Percentiles rank a stretch among this genome's conserved stretches.
Conservation (phyloP, 2,888 invertebrate species). For the Andrena haemorrhoa region DNA sequence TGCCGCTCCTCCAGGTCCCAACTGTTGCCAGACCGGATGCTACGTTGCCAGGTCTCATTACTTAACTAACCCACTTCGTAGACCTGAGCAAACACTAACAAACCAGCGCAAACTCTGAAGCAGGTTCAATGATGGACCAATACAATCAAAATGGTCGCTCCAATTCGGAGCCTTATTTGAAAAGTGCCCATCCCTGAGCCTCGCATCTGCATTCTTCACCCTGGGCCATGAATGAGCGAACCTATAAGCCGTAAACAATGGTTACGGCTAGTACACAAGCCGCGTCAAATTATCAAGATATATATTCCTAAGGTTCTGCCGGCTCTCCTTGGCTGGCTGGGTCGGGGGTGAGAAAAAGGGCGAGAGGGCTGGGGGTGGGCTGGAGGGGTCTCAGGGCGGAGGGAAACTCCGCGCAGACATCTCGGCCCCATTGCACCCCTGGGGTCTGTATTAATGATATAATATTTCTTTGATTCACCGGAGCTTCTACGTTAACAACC, state of each 20-base stretch:
- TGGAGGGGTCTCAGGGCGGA: conserved; percentile 15
- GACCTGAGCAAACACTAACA: no score
- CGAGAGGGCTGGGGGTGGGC: not conserved
- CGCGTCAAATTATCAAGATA: conserved; percentile 82
- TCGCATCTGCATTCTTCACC: conserved; percentile 70
- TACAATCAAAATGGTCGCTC: no score
- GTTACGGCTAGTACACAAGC: conserved; percentile 76
- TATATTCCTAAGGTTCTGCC: conserved; percentile 68
- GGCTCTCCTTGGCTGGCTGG: conserved; percentile 38
- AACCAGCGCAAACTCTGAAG: no score
- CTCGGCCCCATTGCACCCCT: conserved; percentile 75
- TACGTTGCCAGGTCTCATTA: no score
- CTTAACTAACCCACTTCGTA: no score
- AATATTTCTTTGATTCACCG: conserved; percentile 83
- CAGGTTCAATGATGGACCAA: no score
- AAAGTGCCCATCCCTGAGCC: not conserved
- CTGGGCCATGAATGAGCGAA: conserved; percentile 61
- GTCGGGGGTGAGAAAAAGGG: not conserved
- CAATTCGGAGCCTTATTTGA: no score
- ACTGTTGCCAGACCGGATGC: no score
- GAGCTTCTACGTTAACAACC: conserved; percentile 77
- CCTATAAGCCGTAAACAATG: conserved; percentile 80
- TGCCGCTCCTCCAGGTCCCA: no score
- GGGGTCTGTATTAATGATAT: conserved; percentile 81
- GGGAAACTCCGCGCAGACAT: conserved; percentile 59